Evolutionary conservation across 1,140 invertebrate genomes (phyloP).

Genomic region (Trachelipus rathkii): DNA sequence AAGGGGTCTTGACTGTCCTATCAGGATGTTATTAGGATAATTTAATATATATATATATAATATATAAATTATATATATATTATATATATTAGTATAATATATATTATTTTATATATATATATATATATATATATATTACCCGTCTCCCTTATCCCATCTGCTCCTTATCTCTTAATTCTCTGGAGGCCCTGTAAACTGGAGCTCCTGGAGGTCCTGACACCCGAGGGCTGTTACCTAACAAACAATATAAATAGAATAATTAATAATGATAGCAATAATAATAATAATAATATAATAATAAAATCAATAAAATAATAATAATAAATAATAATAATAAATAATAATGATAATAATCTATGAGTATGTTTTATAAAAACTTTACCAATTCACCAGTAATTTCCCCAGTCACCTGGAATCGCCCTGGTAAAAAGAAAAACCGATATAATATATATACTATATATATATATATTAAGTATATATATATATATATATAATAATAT

Average conservation of each 20-base stretch:
- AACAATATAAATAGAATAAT: neutral
- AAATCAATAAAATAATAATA: neutral
- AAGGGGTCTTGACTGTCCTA: too few relatives aligned
- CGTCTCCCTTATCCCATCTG: slow-evolving; percentile 83
- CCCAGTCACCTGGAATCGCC: neutral
- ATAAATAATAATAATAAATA: too few relatives aligned
- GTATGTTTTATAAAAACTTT: neutral
- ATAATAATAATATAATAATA: too few relatives aligned
- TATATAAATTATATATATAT: too few relatives aligned
- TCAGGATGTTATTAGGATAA: too few relatives aligned
- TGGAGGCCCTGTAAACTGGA: slow-evolving; percentile 68
- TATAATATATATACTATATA: neutral
- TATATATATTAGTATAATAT: too few relatives aligned
- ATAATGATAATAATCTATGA: too few relatives aligned
- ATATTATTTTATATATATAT: too few relatives aligned
- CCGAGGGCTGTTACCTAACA: slow-evolving; percentile 64
- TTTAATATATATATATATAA: too few relatives aligned
- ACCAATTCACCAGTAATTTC: neutral
- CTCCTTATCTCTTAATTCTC: slow-evolving; percentile 84
- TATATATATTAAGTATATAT: too few relatives aligned
- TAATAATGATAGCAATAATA: neutral
- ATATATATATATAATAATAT: too few relatives aligned
- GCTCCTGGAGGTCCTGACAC: slow-evolving; percentile 60
- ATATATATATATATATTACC: slow-evolving; percentile 56
- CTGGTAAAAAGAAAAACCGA: neutral